These are phyloP conservation scores for Hyperoplus immaculatus DNA, from an alignment of 2,797 vertebrate species.

Conservation along the genomic window DNA sequence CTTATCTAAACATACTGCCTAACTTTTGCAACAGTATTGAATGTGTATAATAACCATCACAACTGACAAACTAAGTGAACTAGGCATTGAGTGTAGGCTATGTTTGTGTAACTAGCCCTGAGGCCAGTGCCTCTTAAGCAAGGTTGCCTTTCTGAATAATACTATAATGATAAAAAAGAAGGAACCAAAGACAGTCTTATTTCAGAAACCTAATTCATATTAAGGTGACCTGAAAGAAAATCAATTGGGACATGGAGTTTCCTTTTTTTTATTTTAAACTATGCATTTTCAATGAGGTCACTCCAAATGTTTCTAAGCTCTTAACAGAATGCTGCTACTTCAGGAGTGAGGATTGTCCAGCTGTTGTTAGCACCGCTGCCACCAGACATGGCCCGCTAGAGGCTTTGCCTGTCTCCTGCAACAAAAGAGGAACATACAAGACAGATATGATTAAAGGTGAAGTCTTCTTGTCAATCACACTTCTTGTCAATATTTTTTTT, in stretches of 20 bases:
- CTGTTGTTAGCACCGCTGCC: constrained; percentile 82
- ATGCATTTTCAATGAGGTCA: constrained; percentile 49
- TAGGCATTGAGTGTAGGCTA: background rate
- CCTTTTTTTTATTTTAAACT: constrained; percentile 28
- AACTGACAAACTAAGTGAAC: background rate
- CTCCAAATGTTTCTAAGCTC: constrained; percentile 8
- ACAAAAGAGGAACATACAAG: constrained; percentile 51
- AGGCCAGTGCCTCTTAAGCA: background rate
- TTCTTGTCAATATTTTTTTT: no score
- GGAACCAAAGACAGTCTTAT: constrained; percentile 33
- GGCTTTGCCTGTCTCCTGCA: constrained; percentile 78
- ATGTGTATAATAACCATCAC: background rate
- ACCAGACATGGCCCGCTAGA: constrained; percentile 88
- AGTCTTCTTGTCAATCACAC: no score
- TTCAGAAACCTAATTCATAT: constrained; percentile 58
- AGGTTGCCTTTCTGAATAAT: constrained; percentile 10
- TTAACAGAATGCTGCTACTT: constrained; percentile 78
- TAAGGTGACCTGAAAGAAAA: constrained; percentile 68
- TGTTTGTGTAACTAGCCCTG: background rate
- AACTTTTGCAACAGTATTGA: background rate
- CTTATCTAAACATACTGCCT: background rate
- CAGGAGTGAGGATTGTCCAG: constrained; percentile 89
- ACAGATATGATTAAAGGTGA: background rate
- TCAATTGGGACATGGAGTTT: constrained; percentile 45
- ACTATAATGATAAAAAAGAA: constrained; percentile 15